Evolutionary conservation across 2,888 invertebrate species (phyloP).

Genomic region (Cryptops parisi): DNA sequence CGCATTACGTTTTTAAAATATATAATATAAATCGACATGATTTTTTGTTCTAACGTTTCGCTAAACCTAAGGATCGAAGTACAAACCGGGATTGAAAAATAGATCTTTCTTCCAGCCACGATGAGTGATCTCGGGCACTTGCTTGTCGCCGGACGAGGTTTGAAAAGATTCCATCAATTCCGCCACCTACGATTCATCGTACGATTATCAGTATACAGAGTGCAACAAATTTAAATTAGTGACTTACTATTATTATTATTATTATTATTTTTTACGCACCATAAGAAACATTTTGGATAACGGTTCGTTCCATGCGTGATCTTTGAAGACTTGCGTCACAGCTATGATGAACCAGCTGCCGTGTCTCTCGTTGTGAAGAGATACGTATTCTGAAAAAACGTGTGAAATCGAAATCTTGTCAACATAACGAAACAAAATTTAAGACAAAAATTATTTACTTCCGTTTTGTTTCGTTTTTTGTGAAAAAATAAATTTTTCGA

Average conservation of each 20-base stretch:
- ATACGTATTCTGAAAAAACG: slow-evolving; percentile 14
- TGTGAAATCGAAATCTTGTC: not conserved
- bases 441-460: not conserved
- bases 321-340: slow-evolving; percentile 9
- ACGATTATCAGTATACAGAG: not conserved
- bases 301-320: slow-evolving; percentile 14
- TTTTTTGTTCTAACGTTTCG: too few species aligned
- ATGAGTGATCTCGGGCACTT: slow-evolving; percentile 18
- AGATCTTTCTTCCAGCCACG: slow-evolving; percentile 19
- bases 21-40: too few species aligned
- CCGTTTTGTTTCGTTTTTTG: too few species aligned
- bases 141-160: slow-evolving; percentile 16
- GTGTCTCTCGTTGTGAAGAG: slow-evolving; percentile 14
- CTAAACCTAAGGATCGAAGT: too few species aligned
- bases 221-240: not conserved
- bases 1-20: too few species aligned
- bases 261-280: not conserved
- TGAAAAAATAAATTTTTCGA: not conserved
- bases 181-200: slow-evolving; percentile 11
- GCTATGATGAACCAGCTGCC: slow-evolving; percentile 19
- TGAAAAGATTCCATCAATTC: slow-evolving; percentile 11
- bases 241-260: not conserved
- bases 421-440: too few species aligned
- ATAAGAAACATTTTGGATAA: slow-evolving; percentile 7
- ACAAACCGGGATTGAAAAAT: slow-evolving; percentile 21